Conservation (phyloP, 2,888 invertebrate species). For the Smittia aterrima region DNA sequence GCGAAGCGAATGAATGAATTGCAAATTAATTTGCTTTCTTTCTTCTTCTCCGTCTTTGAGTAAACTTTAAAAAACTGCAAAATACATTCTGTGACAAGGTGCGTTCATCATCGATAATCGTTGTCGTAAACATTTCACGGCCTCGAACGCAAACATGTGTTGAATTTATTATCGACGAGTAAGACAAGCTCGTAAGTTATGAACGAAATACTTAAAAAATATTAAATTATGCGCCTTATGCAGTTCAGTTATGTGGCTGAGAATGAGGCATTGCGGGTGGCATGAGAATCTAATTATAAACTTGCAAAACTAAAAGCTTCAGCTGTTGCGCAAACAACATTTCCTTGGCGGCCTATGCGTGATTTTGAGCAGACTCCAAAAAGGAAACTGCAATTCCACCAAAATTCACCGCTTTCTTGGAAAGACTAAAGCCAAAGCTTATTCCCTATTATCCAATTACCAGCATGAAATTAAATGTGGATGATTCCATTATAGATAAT, state of each 20-base stretch:
- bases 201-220: neutral
- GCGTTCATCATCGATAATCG: slow-evolving; percentile 28
- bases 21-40: slow-evolving; percentile 11
- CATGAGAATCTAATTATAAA: slow-evolving; percentile 16
- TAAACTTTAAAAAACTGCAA: slow-evolving; percentile 7
- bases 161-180: slow-evolving; percentile 12
- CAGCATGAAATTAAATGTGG: slow-evolving; percentile 41
- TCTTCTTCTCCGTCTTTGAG: neutral
- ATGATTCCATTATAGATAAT: slow-evolving; percentile 41
- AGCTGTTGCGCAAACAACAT: slow-evolving; percentile 20
- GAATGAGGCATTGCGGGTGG: slow-evolving; percentile 20
- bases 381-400: slow-evolving; percentile 15
- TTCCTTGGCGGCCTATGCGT: slow-evolving; percentile 1
- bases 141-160: neutral
- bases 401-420: neutral
- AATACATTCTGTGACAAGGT: slow-evolving; percentile 8
- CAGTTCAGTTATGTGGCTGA: neutral
- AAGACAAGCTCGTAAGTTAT: slow-evolving; percentile 19
- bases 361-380: neutral
- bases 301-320: neutral
- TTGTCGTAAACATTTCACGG: slow-evolving; percentile 12
- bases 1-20: neutral
- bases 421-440: slow-evolving; percentile 25
- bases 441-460: slow-evolving; percentile 39
- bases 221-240: slow-evolving; percentile 6